Conservation (phyloP, 2,113 vertebrate species). For the Xiphophorus maculatus region DNA sequence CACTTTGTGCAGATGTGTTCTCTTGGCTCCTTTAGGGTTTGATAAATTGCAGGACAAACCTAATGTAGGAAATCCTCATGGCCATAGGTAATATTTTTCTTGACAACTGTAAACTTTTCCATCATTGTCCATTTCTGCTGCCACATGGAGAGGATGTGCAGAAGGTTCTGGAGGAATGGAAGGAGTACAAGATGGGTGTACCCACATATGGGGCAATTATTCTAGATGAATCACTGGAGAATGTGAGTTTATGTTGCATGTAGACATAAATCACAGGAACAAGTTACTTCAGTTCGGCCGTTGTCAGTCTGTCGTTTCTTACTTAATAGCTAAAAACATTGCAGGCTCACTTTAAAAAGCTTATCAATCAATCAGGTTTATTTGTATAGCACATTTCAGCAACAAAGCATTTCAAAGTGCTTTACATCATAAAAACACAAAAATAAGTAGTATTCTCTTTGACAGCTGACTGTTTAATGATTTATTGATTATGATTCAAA, state of each 20-base stretch:
- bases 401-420: no score
- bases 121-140: slow-evolving; percentile 95
- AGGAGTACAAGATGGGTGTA: slow-evolving; percentile 99
- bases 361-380: no score
- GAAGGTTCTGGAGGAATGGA: slow-evolving; percentile 96
- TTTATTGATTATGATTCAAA: no score
- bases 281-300: not conserved
- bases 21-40: not conserved
- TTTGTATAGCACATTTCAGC: no score
- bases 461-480: no score
- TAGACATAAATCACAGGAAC: not conserved
- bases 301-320: not conserved
- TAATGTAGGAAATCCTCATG: not conserved
- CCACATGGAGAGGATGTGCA: slow-evolving; percentile 97
- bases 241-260: slow-evolving; percentile 80
- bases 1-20: not conserved
- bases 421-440: no score
- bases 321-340: no score
- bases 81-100: slow-evolving; percentile 68
- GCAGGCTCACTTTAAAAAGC: not conserved
- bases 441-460: no score
- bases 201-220: slow-evolving; percentile 98
- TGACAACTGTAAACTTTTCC: slow-evolving; percentile 88
- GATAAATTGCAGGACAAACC: not conserved
- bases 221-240: slow-evolving; percentile 93